Percentiles rank a stretch among this genome's conserved stretches.
These are phyloP conservation scores for Paramisgurnus dabryanus DNA, from an alignment of 2,113 vertebrate species.

Conservation along the genomic window DNA sequence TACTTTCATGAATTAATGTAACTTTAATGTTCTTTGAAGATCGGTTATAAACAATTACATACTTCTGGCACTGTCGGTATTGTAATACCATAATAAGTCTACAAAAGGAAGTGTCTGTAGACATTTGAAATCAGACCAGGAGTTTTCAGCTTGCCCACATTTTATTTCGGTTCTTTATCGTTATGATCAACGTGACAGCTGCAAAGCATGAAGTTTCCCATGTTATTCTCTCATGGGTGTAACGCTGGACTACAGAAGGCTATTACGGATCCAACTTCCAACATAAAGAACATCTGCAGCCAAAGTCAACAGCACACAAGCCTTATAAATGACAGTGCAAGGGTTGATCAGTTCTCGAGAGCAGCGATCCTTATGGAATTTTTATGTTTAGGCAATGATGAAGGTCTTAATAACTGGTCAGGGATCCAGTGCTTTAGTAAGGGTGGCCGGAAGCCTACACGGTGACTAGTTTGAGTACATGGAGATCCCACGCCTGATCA, in stretches of 20 bases:
- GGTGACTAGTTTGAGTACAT: constrained; percentile 40
- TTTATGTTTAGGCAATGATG: not conserved
- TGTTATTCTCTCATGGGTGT: constrained; percentile 8
- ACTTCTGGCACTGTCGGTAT: not conserved
- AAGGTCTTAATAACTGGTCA: not conserved
- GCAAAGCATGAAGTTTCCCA: constrained; percentile 31
- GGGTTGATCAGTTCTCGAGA: constrained; percentile 43
- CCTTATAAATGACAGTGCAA: constrained; percentile 26
- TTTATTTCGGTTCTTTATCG: constrained; percentile 32
- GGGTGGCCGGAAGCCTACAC: constrained; percentile 40
- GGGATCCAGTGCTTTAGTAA: constrained; percentile 25
- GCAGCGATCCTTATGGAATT: constrained; percentile 2
- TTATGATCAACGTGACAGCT: constrained; percentile 37
- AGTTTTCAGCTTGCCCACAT: not conserved
- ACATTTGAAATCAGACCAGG: constrained; percentile 2
- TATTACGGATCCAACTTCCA: constrained; percentile 38
- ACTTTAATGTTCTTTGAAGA: not conserved
- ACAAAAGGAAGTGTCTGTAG: constrained; percentile 3
- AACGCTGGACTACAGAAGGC: constrained; percentile 23
- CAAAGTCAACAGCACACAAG: constrained; percentile 47
- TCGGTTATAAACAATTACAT: not conserved
- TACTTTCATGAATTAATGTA: not conserved
- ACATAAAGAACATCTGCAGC: constrained; percentile 40
- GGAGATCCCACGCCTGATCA: constrained; percentile 44
- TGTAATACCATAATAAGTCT: not conserved